Evolutionary conservation across 2,888 invertebrate genomes (phyloP).

Genomic region (Onchidella celtica): DNA sequence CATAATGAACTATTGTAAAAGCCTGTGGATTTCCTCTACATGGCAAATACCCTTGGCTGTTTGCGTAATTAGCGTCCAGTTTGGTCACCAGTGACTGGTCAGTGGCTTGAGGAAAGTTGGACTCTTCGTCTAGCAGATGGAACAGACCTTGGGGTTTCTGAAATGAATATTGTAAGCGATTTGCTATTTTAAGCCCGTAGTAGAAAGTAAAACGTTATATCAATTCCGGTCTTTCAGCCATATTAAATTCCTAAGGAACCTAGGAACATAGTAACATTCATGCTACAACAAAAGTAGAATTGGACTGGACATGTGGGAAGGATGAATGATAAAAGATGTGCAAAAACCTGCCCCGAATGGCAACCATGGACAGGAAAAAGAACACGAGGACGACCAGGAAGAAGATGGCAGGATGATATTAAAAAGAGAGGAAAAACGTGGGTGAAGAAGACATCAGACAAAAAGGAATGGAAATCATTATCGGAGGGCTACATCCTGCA

Average conservation of each 20-base stretch:
- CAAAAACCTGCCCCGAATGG: too few relatives aligned
- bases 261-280: background rate
- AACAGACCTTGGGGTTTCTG: slow-evolving; percentile 76
- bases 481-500: too few relatives aligned
- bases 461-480: too few relatives aligned
- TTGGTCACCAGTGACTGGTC: slow-evolving; percentile 75
- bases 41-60: background rate
- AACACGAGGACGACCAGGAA: too few relatives aligned
- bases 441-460: too few relatives aligned
- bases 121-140: slow-evolving; percentile 77
- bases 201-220: background rate
- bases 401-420: too few relatives aligned
- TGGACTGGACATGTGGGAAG: too few relatives aligned
- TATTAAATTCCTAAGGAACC: background rate
- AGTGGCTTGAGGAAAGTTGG: slow-evolving; percentile 72
- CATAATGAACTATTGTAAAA: slow-evolving; percentile 62
- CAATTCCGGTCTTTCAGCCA: background rate
- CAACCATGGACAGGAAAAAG: too few relatives aligned
- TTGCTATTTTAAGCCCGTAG: background rate
- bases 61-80: slow-evolving; percentile 49
- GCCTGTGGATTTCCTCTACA: slow-evolving; percentile 21
- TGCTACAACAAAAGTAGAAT: too few relatives aligned
- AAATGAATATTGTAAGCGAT: too few relatives aligned
- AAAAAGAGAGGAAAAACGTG: too few relatives aligned
- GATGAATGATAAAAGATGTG: too few relatives aligned